These are phyloP conservation scores for Leptodactylus fallax DNA, from an alignment of 2,797 vertebrate species.

Conservation along the genomic window DNA sequence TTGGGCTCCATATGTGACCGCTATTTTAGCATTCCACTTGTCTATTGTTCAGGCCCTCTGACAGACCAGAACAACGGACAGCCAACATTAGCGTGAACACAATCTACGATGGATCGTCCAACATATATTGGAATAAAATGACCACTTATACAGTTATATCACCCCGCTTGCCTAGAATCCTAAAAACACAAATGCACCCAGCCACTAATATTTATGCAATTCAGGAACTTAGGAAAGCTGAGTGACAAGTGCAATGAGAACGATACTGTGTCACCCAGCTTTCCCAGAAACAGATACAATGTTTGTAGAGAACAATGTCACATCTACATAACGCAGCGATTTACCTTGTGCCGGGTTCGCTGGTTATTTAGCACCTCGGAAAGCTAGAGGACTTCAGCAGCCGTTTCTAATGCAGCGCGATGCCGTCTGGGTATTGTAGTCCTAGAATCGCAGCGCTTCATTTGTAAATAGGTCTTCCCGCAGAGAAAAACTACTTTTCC, in stretches of 20 bases:
- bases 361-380: background rate
- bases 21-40: no score
- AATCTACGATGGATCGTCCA: no score
- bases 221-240: background rate
- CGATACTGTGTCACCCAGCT: background rate
- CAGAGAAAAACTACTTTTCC: conserved; percentile 34
- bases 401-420: background rate
- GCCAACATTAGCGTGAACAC: no score
- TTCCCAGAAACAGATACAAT: background rate
- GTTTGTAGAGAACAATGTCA: background rate
- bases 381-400: background rate
- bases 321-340: background rate
- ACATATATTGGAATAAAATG: no score
- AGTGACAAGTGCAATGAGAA: background rate
- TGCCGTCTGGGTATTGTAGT: conserved; percentile 51
- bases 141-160: background rate
- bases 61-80: no score
- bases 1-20: no score
- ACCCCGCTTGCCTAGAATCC: background rate
- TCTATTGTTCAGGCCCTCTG: no score
- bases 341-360: background rate
- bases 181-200: background rate
- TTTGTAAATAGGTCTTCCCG: background rate
- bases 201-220: background rate
- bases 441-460: no score